Evolutionary conservation across 2,113 vertebrate genomes (phyloP).

Genomic region (Oreochromis spilurus): DNA sequence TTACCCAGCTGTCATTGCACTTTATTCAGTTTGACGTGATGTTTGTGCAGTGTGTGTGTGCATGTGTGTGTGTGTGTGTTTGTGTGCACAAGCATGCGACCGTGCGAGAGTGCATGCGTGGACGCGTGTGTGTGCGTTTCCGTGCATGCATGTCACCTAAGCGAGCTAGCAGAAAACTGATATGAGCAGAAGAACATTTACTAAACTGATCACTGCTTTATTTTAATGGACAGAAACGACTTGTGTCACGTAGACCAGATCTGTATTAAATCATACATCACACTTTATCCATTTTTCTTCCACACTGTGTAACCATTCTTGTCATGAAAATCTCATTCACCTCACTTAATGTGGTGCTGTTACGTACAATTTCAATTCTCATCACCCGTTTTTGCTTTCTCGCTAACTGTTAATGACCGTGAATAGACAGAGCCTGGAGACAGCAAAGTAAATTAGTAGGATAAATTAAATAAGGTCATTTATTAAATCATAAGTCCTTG

Average conservation of each 20-base stretch:
- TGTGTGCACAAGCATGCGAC: background rate
- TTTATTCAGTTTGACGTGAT: constrained; percentile 58
- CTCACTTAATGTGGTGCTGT: constrained; percentile 14
- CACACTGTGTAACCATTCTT: background rate
- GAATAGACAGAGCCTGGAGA: background rate
- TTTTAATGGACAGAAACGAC: constrained; percentile 26
- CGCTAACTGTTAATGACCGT: background rate
- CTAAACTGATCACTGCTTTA: constrained; percentile 12
- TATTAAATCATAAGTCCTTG: background rate
- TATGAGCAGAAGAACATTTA: background rate
- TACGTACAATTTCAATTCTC: constrained; percentile 13
- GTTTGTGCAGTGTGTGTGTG: background rate
- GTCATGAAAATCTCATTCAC: constrained; percentile 16
- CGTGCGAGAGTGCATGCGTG: background rate
- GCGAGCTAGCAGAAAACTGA: background rate
- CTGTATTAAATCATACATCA: constrained; percentile 1
- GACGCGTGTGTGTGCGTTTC: background rate
- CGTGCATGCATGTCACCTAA: background rate
- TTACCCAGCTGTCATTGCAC: constrained; percentile 65
- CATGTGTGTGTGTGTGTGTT: background rate
- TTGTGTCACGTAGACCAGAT: background rate
- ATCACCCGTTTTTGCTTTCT: background rate
- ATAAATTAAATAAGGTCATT: background rate
- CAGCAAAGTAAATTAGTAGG: background rate
- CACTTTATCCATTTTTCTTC: constrained; percentile 18